Evolutionary conservation across 2,797 vertebrate genomes (phyloP).

Genomic region (Thaleichthys pacificus): DNA sequence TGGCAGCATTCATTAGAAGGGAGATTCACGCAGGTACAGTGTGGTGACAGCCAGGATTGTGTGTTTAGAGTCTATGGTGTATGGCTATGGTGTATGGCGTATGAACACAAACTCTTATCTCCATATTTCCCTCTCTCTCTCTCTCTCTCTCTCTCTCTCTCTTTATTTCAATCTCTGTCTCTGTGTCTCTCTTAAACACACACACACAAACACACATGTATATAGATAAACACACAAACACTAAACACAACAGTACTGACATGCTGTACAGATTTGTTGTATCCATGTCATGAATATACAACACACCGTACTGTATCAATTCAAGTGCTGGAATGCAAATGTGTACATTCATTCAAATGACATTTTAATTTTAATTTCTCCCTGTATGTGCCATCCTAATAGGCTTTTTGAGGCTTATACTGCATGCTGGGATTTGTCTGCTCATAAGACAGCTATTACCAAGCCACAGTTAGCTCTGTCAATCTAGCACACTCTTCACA

Average conservation of each 20-base stretch:
- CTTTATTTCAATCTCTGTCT: conserved; percentile 44
- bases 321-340: neutral
- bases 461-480: neutral
- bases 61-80: neutral
- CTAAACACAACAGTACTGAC: conserved; percentile 4
- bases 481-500: neutral
- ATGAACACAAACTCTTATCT: neutral
- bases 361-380: conserved; percentile 8
- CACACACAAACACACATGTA: neutral
- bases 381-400: conserved; percentile 13
- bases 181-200: conserved; percentile 16
- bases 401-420: conserved; percentile 10
- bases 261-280: neutral
- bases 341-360: neutral
- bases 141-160: conserved; percentile 38
- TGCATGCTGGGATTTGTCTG: neutral
- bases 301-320: neutral
- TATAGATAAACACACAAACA: neutral
- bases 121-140: conserved; percentile 19
- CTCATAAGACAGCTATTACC: conserved; percentile 1
- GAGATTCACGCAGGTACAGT: neutral
- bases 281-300: neutral
- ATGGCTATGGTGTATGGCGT: neutral
- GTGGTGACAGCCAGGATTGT: neutral
- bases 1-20: neutral